Evolutionary conservation across 2,797 vertebrate species (phyloP).

Genomic region (Eulemur albifrons): DNA sequence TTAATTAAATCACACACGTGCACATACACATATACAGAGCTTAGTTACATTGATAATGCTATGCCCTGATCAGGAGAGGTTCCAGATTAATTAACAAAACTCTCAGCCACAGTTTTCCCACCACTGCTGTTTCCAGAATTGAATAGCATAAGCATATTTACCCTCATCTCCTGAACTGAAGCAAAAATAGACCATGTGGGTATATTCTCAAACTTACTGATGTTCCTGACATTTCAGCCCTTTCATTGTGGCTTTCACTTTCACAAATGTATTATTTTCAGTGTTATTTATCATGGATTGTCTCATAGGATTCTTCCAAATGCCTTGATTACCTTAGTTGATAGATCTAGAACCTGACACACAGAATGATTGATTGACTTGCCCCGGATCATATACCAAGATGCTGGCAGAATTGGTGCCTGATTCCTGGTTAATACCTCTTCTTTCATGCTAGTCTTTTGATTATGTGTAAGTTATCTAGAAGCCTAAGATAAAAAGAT

Average conservation of each 20-base stretch:
- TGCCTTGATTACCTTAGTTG: neutral
- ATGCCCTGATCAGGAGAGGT: neutral
- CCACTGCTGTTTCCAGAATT: neutral
- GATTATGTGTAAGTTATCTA: neutral
- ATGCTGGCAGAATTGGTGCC: neutral
- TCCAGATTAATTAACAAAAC: neutral
- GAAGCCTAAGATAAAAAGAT: neutral
- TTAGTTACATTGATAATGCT: neutral
- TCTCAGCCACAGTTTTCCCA: neutral
- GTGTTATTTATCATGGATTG: neutral
- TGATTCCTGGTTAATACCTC: neutral
- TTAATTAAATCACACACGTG: neutral
- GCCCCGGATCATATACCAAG: neutral
- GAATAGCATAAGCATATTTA: neutral
- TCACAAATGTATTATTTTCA: neutral
- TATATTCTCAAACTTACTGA: neutral
- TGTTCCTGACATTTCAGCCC: neutral
- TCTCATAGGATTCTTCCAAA: neutral
- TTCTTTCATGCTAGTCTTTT: neutral
- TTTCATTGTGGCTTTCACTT: neutral
- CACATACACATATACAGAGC: neutral
- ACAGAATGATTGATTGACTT: neutral
- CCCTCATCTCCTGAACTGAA: neutral
- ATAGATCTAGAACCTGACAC: neutral
- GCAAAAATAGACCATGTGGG: neutral